Evolutionary conservation across 1,140 invertebrate genomes (phyloP).

Genomic region (Musca domestica): DNA sequence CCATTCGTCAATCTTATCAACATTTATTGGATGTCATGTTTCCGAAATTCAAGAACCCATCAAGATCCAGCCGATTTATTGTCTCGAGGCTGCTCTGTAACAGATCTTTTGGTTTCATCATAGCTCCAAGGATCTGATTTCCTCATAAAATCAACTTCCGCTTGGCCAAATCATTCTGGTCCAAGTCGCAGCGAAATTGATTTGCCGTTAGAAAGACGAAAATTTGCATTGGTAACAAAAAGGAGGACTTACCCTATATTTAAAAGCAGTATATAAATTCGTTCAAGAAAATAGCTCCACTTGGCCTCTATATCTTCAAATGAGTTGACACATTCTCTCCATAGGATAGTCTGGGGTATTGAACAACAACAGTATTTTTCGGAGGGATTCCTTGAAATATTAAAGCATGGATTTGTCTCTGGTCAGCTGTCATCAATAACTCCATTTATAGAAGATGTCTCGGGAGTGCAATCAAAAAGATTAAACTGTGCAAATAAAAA

Average conservation of each 20-base stretch:
- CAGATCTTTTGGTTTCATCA: not conserved
- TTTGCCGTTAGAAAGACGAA: not conserved
- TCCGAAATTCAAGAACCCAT: slow-evolving; percentile 27
- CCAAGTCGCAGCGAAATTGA: not conserved
- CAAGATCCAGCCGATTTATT: slow-evolving; percentile 43
- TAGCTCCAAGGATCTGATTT: not conserved
- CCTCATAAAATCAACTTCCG: not conserved
- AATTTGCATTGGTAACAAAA: not conserved
- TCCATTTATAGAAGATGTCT: slow-evolving; percentile 7
- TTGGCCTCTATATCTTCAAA: not conserved
- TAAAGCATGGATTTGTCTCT: too few species aligned
- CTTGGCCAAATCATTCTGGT: not conserved
- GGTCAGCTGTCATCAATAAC: not conserved
- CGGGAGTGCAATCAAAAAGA: not conserved
- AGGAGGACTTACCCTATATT: not conserved
- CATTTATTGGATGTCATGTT: slow-evolving; percentile 29
- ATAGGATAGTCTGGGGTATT: too few species aligned
- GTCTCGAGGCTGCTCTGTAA: slow-evolving; percentile 32
- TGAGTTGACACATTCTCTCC: too few species aligned
- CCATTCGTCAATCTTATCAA: slow-evolving; percentile 15
- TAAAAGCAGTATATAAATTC: not conserved
- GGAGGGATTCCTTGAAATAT: too few species aligned
- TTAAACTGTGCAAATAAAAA: not conserved
- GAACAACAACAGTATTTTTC: too few species aligned
- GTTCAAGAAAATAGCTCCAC: not conserved